Percentiles rank a stretch among this genome's conserved stretches.
These are phyloP conservation scores for Lasioglossum vierecki DNA, from an alignment of 2,888 invertebrate genomes.

Conservation along the genomic window DNA sequence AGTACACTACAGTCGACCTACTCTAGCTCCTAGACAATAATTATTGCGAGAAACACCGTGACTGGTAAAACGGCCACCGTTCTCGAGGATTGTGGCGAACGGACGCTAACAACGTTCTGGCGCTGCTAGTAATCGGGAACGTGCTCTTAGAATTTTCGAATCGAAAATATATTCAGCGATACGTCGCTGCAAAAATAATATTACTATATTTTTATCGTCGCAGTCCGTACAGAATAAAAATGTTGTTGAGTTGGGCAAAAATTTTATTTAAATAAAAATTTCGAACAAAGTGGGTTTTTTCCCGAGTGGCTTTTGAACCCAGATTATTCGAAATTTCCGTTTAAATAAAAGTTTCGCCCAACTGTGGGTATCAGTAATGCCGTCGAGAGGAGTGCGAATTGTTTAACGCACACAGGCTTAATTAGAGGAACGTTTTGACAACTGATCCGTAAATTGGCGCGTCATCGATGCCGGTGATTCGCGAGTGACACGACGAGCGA, in stretches of 20 bases:
- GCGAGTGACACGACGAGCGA: neutral
- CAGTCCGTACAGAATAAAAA: no score
- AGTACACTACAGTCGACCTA: constrained; percentile 18
- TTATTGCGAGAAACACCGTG: constrained; percentile 64
- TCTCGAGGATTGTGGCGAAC: neutral
- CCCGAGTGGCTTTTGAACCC: no score
- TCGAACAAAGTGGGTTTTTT: no score
- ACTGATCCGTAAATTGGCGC: neutral
- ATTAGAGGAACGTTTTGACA: neutral
- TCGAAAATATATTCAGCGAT: neutral
- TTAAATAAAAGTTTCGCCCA: no score
- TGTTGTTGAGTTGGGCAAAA: no score
- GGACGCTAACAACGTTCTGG: constrained; percentile 8
- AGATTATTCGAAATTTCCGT: no score
- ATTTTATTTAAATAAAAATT: no score
- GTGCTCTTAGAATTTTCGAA: neutral
- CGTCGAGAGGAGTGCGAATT: neutral
- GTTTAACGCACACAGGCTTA: neutral
- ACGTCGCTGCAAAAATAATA: neutral
- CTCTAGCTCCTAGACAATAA: constrained; percentile 61
- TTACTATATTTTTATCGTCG: no score
- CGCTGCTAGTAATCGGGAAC: neutral
- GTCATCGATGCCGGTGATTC: constrained; percentile 1
- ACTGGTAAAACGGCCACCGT: neutral
- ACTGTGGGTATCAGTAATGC: neutral